Conservation (phyloP, 2,113 vertebrate species). For the Tretioscincus oriximinensis region DNA sequence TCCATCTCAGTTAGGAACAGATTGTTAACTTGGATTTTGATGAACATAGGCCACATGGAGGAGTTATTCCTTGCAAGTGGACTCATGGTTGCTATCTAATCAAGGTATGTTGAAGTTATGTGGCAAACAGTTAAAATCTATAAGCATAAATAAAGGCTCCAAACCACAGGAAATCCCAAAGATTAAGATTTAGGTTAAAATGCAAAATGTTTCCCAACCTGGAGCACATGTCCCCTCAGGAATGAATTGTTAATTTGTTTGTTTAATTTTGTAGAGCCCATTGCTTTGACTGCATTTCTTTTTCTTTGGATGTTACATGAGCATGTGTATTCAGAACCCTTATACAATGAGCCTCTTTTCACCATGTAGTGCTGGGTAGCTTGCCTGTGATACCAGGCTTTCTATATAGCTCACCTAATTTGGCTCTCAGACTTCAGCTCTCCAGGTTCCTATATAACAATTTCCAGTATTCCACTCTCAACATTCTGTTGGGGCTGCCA, state of each 20-base stretch:
- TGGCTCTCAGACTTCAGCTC: neutral
- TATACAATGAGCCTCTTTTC: constrained; percentile 77
- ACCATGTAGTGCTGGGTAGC: constrained; percentile 22
- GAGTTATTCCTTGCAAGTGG: neutral
- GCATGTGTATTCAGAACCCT: constrained; percentile 75
- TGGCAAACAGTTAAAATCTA: neutral
- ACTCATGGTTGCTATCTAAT: neutral
- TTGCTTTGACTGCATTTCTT: constrained; percentile 45
- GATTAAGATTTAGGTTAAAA: constrained; percentile 1
- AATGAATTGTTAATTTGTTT: constrained; percentile 23
- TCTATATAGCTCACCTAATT: too few species aligned
- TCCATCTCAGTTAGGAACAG: neutral
- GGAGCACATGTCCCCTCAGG: too few species aligned
- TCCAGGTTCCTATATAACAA: neutral
- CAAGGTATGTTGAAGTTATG: neutral
- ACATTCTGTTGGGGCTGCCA: too few species aligned
- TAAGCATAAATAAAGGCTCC: neutral
- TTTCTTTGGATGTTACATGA: constrained; percentile 48
- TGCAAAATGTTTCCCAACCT: too few species aligned
- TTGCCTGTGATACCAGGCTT: neutral
- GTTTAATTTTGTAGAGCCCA: constrained; percentile 48
- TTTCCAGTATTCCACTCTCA: too few species aligned
- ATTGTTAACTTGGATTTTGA: neutral
- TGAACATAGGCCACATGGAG: neutral
- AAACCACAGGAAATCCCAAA: neutral